Percentiles rank a stretch among this genome's conserved stretches.
Evolutionary conservation across 2,113 vertebrate species (phyloP).

Genomic region (Elachura formosa): DNA sequence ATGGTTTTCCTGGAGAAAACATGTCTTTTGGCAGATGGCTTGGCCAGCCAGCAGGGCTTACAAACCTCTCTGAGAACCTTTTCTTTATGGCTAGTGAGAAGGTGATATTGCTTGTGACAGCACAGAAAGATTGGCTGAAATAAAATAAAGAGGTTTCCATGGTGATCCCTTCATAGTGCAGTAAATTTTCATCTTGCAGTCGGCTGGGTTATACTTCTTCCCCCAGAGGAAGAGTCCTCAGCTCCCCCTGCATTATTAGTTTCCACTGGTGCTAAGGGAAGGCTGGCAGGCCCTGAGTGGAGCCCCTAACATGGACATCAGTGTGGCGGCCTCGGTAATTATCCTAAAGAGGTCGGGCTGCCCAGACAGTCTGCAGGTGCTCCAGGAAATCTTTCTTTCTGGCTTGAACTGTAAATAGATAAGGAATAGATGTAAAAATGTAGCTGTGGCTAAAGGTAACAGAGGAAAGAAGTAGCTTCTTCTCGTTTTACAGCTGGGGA

Average conservation of each 20-base stretch:
- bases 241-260: neutral
- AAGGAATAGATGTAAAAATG: neutral
- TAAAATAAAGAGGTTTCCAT: conserved; percentile 65
- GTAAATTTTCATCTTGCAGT: conserved; percentile 46
- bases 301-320: rapidly evolving
- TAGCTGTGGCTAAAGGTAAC: neutral
- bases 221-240: neutral
- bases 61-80: conserved; percentile 24
- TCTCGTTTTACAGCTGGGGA: neutral
- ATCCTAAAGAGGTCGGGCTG: neutral
- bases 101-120: conserved; percentile 58
- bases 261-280: neutral
- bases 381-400: neutral
- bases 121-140: conserved; percentile 44
- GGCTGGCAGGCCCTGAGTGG: neutral
- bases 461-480: neutral
- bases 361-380: neutral
- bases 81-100: conserved; percentile 44
- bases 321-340: neutral
- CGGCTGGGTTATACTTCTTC: conserved; percentile 18
- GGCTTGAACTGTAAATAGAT: neutral
- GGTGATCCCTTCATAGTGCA: conserved; percentile 57
- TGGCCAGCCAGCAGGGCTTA: neutral
- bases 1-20: neutral
- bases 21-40: neutral